Conservation (phyloP, 2,797 vertebrate species). For the Pitangus sulphuratus region DNA sequence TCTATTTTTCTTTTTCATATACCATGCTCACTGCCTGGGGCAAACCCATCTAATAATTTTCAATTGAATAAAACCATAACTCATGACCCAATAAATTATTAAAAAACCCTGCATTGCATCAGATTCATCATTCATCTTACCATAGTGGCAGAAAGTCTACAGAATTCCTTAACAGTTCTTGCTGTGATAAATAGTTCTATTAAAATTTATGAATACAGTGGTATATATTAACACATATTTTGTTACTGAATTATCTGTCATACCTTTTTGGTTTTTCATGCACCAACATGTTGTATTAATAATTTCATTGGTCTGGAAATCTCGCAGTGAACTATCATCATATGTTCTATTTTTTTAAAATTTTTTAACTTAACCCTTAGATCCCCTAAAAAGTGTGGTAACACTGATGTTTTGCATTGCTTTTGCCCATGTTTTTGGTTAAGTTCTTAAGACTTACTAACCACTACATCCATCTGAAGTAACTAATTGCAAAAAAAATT, state of each 20-base stretch:
- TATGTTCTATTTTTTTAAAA: neutral
- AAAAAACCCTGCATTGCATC: slow-evolving; percentile 65
- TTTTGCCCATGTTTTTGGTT: neutral
- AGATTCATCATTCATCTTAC: slow-evolving; percentile 76
- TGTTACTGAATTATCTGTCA: slow-evolving; percentile 59
- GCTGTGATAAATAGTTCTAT: slow-evolving; percentile 75
- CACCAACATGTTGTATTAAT: slow-evolving; percentile 7
- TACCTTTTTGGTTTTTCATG: neutral
- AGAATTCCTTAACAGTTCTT: slow-evolving; percentile 64
- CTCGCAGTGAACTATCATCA: neutral
- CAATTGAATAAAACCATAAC: slow-evolving; percentile 81
- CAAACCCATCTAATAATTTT: slow-evolving; percentile 82
- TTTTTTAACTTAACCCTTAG: neutral
- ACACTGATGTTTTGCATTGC: neutral
- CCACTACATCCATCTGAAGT: neutral
- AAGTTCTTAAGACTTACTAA: neutral
- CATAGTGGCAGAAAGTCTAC: slow-evolving; percentile 65
- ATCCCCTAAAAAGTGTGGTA: neutral
- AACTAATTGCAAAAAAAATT: neutral
- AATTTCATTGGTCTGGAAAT: slow-evolving; percentile 27
- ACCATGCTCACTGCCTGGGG: slow-evolving; percentile 68
- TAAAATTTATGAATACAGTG: slow-evolving; percentile 74
- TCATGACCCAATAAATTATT: slow-evolving; percentile 84
- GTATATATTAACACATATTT: slow-evolving; percentile 63
- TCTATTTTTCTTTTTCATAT: slow-evolving; percentile 76